These are phyloP conservation scores for Danionella cerebrum DNA, from an alignment of 2,113 vertebrate species.

Conservation along the genomic window DNA sequence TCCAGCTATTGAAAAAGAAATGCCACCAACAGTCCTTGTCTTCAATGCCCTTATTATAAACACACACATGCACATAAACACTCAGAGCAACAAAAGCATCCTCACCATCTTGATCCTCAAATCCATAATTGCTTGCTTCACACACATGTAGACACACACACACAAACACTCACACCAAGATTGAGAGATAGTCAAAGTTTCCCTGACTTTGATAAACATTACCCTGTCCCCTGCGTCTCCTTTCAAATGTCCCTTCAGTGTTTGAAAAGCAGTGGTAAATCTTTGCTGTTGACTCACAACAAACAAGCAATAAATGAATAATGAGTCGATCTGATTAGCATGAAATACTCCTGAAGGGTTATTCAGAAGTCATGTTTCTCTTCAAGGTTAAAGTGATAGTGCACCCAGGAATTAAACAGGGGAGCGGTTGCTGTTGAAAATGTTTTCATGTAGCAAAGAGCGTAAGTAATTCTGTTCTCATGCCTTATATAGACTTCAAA, in stretches of 20 bases:
- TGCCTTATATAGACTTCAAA: too few species aligned
- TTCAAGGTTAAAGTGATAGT: background rate
- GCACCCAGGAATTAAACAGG: too few species aligned
- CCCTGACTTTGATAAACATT: slow-evolving; percentile 20
- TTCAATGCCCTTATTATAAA: slow-evolving; percentile 1
- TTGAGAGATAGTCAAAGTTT: background rate
- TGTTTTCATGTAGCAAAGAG: too few species aligned
- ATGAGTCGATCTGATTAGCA: background rate
- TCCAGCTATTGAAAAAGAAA: slow-evolving; percentile 17
- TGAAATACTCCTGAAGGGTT: background rate
- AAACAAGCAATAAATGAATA: background rate
- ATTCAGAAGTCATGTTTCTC: too few species aligned
- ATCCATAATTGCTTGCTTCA: background rate
- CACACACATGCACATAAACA: slow-evolving; percentile 16
- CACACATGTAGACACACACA: slow-evolving; percentile 5
- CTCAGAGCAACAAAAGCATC: background rate
- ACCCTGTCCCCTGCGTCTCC: background rate
- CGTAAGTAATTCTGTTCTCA: too few species aligned
- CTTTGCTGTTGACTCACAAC: background rate
- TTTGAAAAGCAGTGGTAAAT: slow-evolving; percentile 7
- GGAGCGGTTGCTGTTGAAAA: too few species aligned
- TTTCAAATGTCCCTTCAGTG: background rate
- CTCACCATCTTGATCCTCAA: background rate
- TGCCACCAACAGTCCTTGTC: slow-evolving; percentile 10
- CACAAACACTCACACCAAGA: too few species aligned